These are phyloP conservation scores for Acropora yongei DNA, from an alignment of 64 coral and sea anemone genomes.

Conservation along the genomic window DNA sequence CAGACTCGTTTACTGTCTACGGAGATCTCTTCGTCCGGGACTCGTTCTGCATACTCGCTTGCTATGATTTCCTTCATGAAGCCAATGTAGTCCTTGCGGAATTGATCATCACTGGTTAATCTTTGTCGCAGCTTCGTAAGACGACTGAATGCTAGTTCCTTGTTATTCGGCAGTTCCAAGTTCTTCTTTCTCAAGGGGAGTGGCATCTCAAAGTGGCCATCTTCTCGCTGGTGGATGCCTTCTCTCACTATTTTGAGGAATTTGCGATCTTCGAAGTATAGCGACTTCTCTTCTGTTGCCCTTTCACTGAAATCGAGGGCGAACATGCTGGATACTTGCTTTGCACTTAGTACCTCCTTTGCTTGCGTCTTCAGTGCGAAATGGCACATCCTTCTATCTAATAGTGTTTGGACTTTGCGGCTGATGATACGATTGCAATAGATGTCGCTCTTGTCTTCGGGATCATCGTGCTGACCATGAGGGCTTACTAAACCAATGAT, in stretches of 20 bases:
- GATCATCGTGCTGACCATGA: background rate
- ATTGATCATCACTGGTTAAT: background rate
- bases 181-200: background rate
- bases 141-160: too few relatives aligned
- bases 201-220: slow-evolving; percentile 29
- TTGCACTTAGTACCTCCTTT: background rate
- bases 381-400: background rate
- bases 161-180: background rate
- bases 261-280: slow-evolving; percentile 1
- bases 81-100: background rate
- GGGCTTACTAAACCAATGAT: slow-evolving; percentile 14
- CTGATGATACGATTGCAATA: background rate
- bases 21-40: background rate
- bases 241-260: background rate
- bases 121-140: too few relatives aligned
- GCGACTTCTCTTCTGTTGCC: background rate
- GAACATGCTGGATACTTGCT: slow-evolving; percentile 7
- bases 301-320: slow-evolving; percentile 1
- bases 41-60: background rate
- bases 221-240: background rate
- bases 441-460: background rate
- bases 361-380: background rate
- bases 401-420: background rate
- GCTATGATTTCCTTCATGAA: background rate
- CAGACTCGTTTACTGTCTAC: background rate